These are phyloP conservation scores for Axinella damicornis DNA, from an alignment of 37 sponge, comb jelly and placozoan species.

Conservation along the genomic window DNA sequence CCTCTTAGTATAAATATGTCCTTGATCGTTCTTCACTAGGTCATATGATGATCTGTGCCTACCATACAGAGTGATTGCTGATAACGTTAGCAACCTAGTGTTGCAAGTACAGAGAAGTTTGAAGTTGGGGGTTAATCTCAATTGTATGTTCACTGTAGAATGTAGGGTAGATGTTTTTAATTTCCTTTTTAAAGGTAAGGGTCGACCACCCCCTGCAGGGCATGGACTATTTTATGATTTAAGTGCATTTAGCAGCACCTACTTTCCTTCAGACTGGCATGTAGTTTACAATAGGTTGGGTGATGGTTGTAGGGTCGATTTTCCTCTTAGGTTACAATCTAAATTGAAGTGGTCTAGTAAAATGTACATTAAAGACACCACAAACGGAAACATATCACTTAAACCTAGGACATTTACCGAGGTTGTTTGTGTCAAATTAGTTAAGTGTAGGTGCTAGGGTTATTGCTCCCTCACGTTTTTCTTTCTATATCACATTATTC, in stretches of 20 bases:
- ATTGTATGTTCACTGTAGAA: neutral
- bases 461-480: too few relatives aligned
- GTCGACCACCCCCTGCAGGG: neutral
- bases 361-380: neutral
- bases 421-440: too few relatives aligned
- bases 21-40: neutral
- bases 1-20: too few relatives aligned
- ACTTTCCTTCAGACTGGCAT: conserved; percentile 32
- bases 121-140: conserved; percentile 9
- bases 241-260: conserved; percentile 3
- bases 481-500: too few relatives aligned
- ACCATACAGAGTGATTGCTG: neutral
- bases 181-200: conserved; percentile 30
- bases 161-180: conserved; percentile 39
- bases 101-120: neutral
- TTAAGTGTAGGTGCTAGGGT: too few relatives aligned
- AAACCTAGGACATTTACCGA: too few relatives aligned
- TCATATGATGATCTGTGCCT: neutral
- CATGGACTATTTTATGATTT: conserved; percentile 10
- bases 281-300: conserved; percentile 25
- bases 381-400: too few relatives aligned
- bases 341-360: conserved; percentile 24
- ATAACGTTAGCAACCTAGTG: too few relatives aligned
- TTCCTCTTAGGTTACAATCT: conserved; percentile 37
- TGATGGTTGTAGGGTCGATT: conserved; percentile 42